Evolutionary conservation across 1,140 invertebrate species (phyloP).

Genomic region (Oscheius sp.): DNA sequence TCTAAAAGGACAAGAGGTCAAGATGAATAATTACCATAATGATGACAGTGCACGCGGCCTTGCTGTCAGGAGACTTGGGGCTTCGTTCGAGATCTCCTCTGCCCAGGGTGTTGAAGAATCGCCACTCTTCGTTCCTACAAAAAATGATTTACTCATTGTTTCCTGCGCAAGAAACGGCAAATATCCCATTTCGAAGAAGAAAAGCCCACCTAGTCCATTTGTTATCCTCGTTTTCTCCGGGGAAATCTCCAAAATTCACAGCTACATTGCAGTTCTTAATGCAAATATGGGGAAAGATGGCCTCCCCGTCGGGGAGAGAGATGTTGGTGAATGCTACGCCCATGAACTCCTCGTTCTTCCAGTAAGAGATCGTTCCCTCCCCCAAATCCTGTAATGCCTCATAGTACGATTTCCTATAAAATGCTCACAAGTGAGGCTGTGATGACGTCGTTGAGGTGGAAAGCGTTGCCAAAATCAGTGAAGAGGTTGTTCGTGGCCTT

Average conservation of each 20-base stretch:
- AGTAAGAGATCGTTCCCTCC: conserved; percentile 45
- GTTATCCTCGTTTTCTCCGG: conserved; percentile 17
- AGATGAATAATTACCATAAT: conserved; percentile 43
- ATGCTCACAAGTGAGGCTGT: conserved; percentile 46
- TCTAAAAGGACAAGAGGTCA: neutral
- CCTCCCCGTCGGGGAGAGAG: conserved; percentile 40
- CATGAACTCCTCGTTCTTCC: conserved; percentile 50
- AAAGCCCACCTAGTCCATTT: conserved; percentile 23
- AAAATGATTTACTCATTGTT: neutral
- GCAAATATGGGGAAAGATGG: conserved; percentile 55
- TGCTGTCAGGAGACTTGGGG: conserved; percentile 29
- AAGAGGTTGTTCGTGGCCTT: conserved; percentile 26
- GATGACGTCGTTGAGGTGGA: conserved; percentile 49
- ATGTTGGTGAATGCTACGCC: conserved; percentile 53
- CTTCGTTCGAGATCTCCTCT: conserved; percentile 13
- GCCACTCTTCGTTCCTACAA: neutral
- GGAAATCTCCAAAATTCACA: conserved; percentile 55
- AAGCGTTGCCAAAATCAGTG: conserved; percentile 16
- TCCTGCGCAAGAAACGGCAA: no score
- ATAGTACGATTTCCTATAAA: conserved; percentile 2
- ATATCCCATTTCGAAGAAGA: neutral
- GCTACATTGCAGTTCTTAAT: conserved; percentile 55
- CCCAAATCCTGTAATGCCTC: conserved; percentile 49
- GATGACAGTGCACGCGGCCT: conserved; percentile 55
- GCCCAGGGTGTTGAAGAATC: neutral